Evolutionary conservation across 2,888 invertebrate species (phyloP), one percentile per base, ranked within the genome.

Genomic region (Pristionchus japonicus): DNA sequence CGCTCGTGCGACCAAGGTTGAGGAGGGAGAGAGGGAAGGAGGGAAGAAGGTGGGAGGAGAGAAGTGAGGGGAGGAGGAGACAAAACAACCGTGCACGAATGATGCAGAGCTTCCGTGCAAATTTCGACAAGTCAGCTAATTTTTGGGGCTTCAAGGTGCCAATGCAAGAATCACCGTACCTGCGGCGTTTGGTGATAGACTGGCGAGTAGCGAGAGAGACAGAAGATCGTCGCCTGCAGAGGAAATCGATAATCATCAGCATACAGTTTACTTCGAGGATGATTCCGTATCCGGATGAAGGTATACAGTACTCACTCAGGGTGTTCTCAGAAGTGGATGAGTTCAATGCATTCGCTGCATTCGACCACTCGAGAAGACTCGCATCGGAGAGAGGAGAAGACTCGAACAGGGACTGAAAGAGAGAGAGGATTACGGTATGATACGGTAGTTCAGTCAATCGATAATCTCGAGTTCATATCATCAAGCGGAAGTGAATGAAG

Each of bases 371-470:
- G 83, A 83, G 83, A 31, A 83, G 57, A 83, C 27, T 52, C 15
- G 52, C 49, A 83, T 83, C 83, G 17, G 83, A 52, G 49, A 83
- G 34, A 31, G 83, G n/a, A 20, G 83, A 31, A 31, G 83, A 83
- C 9, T 83, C 83, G 83, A 83, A 83, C 9, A 83, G 57, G 9
- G 83, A 83, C 83, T 83, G 83, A 27, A 83, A 83, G n/a, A n/a
- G 37, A 15, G 3, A 57, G 20, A 15, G 20, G 27, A 52, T 37
- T 57, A 83, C 17, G 23, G 61, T 27, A 61, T n/a, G n/a, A n/a
- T n/a, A n/a, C n/a, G n/a, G n/a, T n/a, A n/a, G n/a, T n/a, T n/a
- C n/a, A 27, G 20, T 70, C 70, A 70, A 70, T 70, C 70, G 37
- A 70, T 37, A 20, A 31, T 67, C 67, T 67, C 67, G 34, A 37